Evolutionary conservation across 1,140 invertebrate genomes (phyloP).

Genomic region (Pseudachorutes palmiensis): DNA sequence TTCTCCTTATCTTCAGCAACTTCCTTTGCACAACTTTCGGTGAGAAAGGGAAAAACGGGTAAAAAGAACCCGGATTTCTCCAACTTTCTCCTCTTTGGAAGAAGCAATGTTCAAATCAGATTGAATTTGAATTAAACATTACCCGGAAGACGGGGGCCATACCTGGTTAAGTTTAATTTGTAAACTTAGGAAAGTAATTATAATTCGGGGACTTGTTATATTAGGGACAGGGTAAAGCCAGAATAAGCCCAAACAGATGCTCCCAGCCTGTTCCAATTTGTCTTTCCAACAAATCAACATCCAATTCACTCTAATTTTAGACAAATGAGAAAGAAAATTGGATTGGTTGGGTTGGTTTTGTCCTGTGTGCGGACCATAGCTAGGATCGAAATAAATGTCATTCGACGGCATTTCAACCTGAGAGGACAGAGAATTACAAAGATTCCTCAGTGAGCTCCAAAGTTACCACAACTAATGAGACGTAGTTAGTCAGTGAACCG

Average conservation of each 20-base stretch:
- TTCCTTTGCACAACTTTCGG: no score
- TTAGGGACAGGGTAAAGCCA: not conserved
- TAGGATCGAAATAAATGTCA: not conserved
- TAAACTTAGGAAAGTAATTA: not conserved
- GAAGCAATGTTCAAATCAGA: not conserved
- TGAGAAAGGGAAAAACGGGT: no score
- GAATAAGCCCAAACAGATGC: not conserved
- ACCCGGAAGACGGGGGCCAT: not conserved
- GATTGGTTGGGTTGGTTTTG: no score
- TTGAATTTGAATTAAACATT: not conserved
- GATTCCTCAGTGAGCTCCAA: not conserved
- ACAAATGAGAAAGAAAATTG: not conserved
- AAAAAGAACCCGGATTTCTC: no score
- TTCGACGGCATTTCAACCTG: not conserved
- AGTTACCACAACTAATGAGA: not conserved
- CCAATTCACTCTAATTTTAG: not conserved
- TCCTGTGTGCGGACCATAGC: no score
- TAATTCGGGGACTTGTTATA: not conserved
- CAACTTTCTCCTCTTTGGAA: not conserved
- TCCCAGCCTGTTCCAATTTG: not conserved
- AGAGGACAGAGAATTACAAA: not conserved
- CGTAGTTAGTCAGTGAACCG: not conserved
- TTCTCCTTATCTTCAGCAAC: not conserved
- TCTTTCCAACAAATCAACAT: no score
- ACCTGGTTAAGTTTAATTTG: not conserved